Conservation (phyloP, 1,140 invertebrate genomes). For the Akabosia matsudoensis region DNA sequence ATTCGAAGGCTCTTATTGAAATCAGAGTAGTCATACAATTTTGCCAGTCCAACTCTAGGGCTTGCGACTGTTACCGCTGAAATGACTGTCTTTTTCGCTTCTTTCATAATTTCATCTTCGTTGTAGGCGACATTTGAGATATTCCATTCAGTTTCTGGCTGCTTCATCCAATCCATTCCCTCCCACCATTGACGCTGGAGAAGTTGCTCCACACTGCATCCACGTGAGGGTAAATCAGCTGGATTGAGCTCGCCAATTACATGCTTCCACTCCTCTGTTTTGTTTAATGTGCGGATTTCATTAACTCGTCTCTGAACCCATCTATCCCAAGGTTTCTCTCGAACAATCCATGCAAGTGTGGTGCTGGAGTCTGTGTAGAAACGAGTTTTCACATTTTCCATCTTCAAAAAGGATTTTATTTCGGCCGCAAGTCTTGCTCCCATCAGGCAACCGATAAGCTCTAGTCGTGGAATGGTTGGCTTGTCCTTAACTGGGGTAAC, state of each 20-base stretch:
- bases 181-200: background rate
- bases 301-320: slow-evolving; percentile 41
- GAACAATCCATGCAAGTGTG: slow-evolving; percentile 47
- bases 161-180: background rate
- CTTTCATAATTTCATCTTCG: too few species aligned
- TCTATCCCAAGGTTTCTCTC: slow-evolving; percentile 34
- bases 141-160: background rate
- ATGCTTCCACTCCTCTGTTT: slow-evolving; percentile 51
- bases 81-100: too few species aligned
- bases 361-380: slow-evolving; percentile 48
- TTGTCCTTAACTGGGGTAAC: slow-evolving; percentile 48
- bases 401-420: background rate
- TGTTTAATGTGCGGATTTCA: slow-evolving; percentile 40
- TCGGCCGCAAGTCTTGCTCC: slow-evolving; percentile 45
- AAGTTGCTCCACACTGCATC: slow-evolving; percentile 30
- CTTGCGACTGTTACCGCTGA: too few species aligned
- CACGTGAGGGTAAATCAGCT: slow-evolving; percentile 52
- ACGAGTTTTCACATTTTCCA: background rate
- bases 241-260: slow-evolving; percentile 51
- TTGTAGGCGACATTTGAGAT: background rate
- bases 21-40: too few species aligned
- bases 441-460: slow-evolving; percentile 51
- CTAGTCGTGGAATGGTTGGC: slow-evolving; percentile 51
- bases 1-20: too few species aligned
- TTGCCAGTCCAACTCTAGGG: too few species aligned